These are phyloP conservation scores for Oscheius sp. DNA, from an alignment of 1,140 invertebrate genomes.

Conservation along the genomic window DNA sequence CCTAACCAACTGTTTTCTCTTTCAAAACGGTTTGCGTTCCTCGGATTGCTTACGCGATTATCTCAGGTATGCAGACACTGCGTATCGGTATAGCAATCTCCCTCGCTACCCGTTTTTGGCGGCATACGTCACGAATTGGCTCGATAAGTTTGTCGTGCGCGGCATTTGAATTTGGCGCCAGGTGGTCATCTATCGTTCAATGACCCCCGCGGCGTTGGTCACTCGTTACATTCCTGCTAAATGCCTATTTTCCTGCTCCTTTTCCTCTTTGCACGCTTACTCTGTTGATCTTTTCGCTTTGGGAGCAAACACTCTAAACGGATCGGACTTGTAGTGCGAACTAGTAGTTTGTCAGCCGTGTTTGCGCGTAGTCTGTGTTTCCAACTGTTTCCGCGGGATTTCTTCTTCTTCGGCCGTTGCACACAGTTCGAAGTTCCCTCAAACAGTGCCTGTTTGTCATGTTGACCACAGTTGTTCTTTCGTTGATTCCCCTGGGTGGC, in stretches of 20 bases:
- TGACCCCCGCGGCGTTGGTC: not conserved
- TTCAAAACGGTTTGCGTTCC: no score
- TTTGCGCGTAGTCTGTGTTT: constrained; percentile 1
- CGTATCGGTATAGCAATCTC: constrained; percentile 10
- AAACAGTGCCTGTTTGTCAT: not conserved
- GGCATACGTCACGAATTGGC: not conserved
- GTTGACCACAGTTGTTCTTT: not conserved
- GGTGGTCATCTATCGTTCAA: constrained; percentile 9
- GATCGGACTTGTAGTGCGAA: no score
- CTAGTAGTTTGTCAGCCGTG: not conserved
- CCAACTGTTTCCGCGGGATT: not conserved
- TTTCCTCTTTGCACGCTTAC: no score
- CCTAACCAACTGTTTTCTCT: no score
- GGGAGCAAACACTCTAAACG: no score
- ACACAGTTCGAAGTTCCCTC: not conserved
- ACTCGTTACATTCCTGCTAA: not conserved
- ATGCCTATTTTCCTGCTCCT: not conserved
- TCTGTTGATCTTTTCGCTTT: no score
- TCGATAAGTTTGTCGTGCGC: not conserved
- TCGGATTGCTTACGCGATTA: no score
- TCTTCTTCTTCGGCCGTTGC: not conserved
- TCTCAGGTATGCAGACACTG: not conserved
- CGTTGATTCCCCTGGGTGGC: not conserved
- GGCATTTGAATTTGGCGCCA: constrained; percentile 5
- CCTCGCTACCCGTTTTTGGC: not conserved